phyloP scores from a whole-genome alignment of 92 coral and sea anemone species.

The Porites evermanni region DNA sequence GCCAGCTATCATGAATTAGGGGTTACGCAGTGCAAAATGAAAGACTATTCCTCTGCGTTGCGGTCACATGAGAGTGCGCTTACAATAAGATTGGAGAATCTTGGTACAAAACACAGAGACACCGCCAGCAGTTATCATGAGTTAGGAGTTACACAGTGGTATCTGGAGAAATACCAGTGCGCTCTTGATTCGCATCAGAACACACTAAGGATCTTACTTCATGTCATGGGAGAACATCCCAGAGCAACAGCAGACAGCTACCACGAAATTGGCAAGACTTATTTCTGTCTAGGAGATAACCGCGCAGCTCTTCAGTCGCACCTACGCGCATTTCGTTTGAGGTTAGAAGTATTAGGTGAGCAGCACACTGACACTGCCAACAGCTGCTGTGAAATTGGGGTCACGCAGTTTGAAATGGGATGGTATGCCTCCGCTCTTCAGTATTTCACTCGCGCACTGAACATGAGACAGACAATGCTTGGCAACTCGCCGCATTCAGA shows the following conservation, averaged over 20 bases:
- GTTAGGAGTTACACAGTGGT: conserved; percentile 19
- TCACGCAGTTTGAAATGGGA: neutral
- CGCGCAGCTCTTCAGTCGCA: conserved; percentile 1
- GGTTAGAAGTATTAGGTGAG: conserved; percentile 1
- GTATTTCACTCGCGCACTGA: neutral
- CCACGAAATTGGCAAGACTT: conserved; percentile 24
- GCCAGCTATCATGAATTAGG: conserved; percentile 2
- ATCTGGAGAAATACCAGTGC: conserved; percentile 8
- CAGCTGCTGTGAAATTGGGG: neutral
- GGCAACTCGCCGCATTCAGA: neutral
- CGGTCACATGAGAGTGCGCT: conserved; percentile 23
- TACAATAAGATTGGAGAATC: conserved; percentile 12
- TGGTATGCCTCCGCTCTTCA: neutral
- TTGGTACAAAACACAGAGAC: conserved; percentile 15
- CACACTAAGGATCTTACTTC: neutral
- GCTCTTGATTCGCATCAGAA: neutral
- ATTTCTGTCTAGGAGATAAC: conserved; percentile 14
- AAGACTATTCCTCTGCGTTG: neutral
- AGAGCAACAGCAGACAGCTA: conserved; percentile 12
- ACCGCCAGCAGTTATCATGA: conserved; percentile 36
- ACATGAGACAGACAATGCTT: neutral
- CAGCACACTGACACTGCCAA: neutral
- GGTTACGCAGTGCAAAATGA: conserved; percentile 1
- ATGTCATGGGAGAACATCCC: neutral
- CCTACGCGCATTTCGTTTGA: neutral